Evolutionary conservation across 2,113 vertebrate species (phyloP).

Genomic region (Eptesicus fuscus): DNA sequence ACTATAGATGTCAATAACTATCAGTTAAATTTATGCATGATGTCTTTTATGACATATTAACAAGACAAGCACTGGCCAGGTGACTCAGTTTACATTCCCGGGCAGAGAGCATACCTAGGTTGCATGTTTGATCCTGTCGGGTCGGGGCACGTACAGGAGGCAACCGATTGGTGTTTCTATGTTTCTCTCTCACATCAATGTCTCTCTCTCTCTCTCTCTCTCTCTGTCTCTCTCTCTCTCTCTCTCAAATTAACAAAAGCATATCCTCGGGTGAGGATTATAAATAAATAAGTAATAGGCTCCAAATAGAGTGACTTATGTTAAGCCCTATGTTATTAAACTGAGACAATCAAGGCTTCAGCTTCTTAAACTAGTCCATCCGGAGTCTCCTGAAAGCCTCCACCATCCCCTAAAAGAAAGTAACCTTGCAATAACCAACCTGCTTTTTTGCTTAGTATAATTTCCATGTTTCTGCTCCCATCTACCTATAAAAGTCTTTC

Average conservation of each 20-base stretch:
- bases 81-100: neutral
- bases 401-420: neutral
- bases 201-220: no score
- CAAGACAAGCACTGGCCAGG: neutral
- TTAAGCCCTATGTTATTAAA: neutral
- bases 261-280: neutral
- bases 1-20: neutral
- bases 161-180: no score
- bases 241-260: neutral
- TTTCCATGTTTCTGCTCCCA: neutral
- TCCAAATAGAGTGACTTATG: neutral
- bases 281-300: neutral
- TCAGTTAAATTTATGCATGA: neutral
- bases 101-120: neutral
- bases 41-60: neutral
- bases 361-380: neutral
- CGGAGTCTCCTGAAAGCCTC: no score
- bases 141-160: no score
- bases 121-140: neutral
- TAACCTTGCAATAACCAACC: neutral
- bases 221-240: no score
- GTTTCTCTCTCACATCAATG: no score
- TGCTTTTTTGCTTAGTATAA: neutral
- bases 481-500: neutral
- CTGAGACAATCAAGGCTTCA: neutral